Evolutionary conservation across 2,113 vertebrate species (phyloP).

Genomic region (Cyphomyrus plagiostoma): DNA sequence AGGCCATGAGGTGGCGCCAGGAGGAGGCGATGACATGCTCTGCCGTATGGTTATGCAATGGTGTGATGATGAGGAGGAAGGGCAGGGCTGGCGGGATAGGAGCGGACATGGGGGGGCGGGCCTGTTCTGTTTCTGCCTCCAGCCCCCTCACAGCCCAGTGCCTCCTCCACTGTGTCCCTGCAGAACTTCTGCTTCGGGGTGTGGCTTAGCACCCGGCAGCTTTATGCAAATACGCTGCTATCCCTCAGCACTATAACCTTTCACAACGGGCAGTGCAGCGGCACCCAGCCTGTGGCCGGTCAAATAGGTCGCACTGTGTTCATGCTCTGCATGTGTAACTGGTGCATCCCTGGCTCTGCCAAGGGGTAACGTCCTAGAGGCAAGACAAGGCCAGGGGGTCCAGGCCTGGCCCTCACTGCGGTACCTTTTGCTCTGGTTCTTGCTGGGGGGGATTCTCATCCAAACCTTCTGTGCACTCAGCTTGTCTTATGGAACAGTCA

Average conservation of each 20-base stretch:
- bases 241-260: background rate
- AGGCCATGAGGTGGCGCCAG: background rate
- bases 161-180: background rate
- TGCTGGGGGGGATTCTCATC: background rate
- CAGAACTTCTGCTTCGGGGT: background rate
- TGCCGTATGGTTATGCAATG: slow-evolving; percentile 14
- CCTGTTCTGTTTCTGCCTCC: background rate
- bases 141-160: background rate
- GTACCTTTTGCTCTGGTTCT: background rate
- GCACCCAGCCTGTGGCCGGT: background rate
- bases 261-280: background rate
- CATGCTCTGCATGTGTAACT: background rate
- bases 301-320: background rate
- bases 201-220: background rate
- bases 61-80: background rate
- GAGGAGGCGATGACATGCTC: background rate
- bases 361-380: background rate
- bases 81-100: background rate
- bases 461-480: background rate
- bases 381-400: background rate
- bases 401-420: background rate
- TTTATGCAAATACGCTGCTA: background rate
- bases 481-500: background rate
- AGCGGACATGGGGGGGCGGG: background rate
- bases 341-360: background rate